Evolutionary conservation across 2,113 vertebrate genomes (phyloP), one percentile per base, ranked within the genome.

Genomic region (Zosterops japonicus): DNA sequence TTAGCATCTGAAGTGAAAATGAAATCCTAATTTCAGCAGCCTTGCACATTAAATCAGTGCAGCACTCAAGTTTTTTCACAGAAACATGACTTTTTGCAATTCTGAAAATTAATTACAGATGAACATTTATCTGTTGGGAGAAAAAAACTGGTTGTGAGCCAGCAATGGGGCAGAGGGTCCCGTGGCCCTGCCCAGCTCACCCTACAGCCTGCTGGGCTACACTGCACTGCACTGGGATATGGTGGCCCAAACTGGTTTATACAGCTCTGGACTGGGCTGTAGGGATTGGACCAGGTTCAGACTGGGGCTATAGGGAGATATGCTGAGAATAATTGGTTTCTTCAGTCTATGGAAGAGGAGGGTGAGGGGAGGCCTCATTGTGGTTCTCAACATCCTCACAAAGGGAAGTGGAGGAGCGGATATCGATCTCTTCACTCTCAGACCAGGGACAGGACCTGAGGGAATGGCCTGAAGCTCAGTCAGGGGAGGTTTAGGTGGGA

Each of bases 391-490:
- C 18, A 33, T 11, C 35, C 18, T 55, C 39, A 41, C 2, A 10
- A 42, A 44, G 8, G 20, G 39, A 61, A 41, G 24, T 1, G 8
- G 21, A 41, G 24, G 14, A 14, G 11, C 17, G 69, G 25, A 15
- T 10, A 35, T 2, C 0, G 0, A 31, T 61, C n/a, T 47, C 55
- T 19, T 61, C 53, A 25, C 8, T 31, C 39, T 41, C 6, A 8
- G 2, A 19, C 16, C 22, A 20, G 14, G 2, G 21, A 49, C 31
- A 83, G 49, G 25, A 35, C 14, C 7, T 7, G 7, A 52, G 44
- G 31, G 11, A 68, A 47, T 5, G 11, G 23, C 33, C 14, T 41
- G 56, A 76, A 35, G 10, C 14, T 55, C n/a, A 31, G 35, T 18
- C 41, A 19, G 12, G 46, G 17, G 21, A 68, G 21, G 9, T 27